A percentile compares a stretch with the other conserved stretches of the same genome.
These are phyloP conservation scores for Anneissia japonica DNA, from an alignment of 35 echinoderm and acorn worm species.

Conservation along the genomic window DNA sequence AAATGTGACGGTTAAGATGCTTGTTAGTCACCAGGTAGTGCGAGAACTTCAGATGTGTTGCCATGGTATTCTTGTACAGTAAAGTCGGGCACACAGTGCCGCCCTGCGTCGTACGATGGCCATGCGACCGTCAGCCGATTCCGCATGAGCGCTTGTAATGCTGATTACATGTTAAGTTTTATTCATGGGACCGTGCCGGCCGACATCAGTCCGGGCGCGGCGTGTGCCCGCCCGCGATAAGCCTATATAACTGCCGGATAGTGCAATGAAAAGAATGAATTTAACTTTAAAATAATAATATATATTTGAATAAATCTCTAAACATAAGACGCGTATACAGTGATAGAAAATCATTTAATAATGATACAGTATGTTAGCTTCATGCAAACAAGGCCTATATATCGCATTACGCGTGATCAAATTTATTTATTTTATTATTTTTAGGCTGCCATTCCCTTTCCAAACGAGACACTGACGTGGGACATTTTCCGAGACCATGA, in stretches of 20 bases:
- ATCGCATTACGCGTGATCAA: background rate
- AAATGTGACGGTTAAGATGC: conserved; percentile 59
- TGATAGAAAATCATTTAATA: background rate
- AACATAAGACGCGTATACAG: background rate
- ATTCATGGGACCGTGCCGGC: too few species aligned
- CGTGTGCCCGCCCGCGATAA: too few species aligned
- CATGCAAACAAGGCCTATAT: background rate
- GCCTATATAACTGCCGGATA: too few species aligned
- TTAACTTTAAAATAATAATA: background rate
- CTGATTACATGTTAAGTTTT: too few species aligned
- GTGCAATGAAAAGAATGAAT: background rate
- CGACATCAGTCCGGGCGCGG: too few species aligned
- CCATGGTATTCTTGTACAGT: too few species aligned
- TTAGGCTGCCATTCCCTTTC: conserved; percentile 60
- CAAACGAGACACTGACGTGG: conserved; percentile 1
- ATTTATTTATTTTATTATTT: background rate
- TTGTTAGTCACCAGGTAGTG: conserved; percentile 73
- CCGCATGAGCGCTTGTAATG: too few species aligned
- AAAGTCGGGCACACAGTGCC: too few species aligned
- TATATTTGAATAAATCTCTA: background rate
- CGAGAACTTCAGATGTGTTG: too few species aligned
- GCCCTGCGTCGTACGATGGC: too few species aligned
- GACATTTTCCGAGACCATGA: conserved; percentile 44
- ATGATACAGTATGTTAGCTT: background rate
- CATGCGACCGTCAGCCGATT: too few species aligned